phyloP scores from a whole-genome alignment of 2,888 invertebrate genomes.

The Bellardia pandia region DNA sequence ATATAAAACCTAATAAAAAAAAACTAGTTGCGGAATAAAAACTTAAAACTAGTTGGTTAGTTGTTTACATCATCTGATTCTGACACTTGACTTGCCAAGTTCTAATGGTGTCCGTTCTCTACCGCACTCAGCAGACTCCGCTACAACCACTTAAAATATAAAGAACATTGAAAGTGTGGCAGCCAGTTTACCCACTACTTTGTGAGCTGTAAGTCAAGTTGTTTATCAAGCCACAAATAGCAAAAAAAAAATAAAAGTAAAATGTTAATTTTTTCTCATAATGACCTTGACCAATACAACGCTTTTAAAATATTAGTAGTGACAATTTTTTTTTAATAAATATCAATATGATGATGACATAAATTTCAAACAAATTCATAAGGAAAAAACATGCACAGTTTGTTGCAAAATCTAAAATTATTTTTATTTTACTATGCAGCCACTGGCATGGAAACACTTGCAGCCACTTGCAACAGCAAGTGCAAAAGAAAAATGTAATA shows the following conservation, averaged over 20 bases:
- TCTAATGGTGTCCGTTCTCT: not conserved
- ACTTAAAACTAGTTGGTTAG: slow-evolving; percentile 39
- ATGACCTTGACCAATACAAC: slow-evolving; percentile 64
- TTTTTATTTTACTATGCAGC: slow-evolving; percentile 22
- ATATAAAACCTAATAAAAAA: not conserved
- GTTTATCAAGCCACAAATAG: slow-evolving; percentile 43
- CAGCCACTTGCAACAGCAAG: slow-evolving; percentile 5
- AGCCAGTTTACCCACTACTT: slow-evolving; percentile 63
- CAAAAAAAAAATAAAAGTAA: slow-evolving; percentile 32
- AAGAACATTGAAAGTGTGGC: slow-evolving; percentile 16
- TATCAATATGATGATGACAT: slow-evolving; percentile 42
- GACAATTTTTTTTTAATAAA: slow-evolving; percentile 13
- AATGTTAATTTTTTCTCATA: slow-evolving; percentile 3
- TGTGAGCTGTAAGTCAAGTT: slow-evolving; percentile 28
- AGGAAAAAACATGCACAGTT: slow-evolving; percentile 32
- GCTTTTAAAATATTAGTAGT: slow-evolving; percentile 19
- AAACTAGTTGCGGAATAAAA: not conserved
- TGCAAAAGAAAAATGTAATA: slow-evolving; percentile 43
- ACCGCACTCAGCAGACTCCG: not conserved
- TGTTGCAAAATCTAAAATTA: slow-evolving; percentile 22
- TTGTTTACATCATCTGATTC: slow-evolving; percentile 44
- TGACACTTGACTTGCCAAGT: slow-evolving; percentile 61
- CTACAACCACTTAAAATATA: slow-evolving; percentile 37
- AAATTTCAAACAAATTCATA: slow-evolving; percentile 26
- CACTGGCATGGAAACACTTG: slow-evolving; percentile 7